Percentiles rank a stretch among this genome's conserved stretches.
phyloP scores from a whole-genome alignment of 2,113 vertebrate genomes.

The Oostethus manadensis region DNA sequence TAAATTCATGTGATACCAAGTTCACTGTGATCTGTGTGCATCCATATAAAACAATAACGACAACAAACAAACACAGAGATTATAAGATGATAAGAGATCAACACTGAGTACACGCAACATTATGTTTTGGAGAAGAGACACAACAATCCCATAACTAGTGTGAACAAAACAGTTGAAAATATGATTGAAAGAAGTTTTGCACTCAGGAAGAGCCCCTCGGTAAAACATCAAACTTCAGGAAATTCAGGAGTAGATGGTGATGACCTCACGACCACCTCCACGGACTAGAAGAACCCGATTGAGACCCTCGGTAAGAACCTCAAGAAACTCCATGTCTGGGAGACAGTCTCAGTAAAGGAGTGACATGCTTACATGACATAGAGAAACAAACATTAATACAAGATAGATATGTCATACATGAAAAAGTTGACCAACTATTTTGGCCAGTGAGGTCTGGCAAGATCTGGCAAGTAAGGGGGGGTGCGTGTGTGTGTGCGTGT shows the following conservation, averaged over 20 bases:
- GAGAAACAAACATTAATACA: background rate
- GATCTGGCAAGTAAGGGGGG: too few species aligned
- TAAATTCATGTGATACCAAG: too few species aligned
- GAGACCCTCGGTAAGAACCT: conserved; percentile 94
- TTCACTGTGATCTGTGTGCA: background rate
- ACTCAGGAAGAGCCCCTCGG: background rate
- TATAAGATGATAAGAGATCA: conserved; percentile 19
- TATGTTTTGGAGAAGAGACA: conserved; percentile 21
- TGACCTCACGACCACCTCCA: conserved; percentile 94
- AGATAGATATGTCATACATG: background rate
- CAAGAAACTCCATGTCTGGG: conserved; percentile 97
- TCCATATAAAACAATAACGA: background rate
- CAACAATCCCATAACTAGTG: conserved; percentile 6
- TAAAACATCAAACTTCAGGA: conserved; percentile 14
- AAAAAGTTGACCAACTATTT: too few species aligned
- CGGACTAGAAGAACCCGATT: conserved; percentile 95
- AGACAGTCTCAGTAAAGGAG: conserved; percentile 63
- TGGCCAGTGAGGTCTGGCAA: too few species aligned
- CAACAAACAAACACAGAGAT: conserved; percentile 40
- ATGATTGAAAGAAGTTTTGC: background rate
- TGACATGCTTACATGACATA: background rate
- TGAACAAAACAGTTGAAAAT: background rate
- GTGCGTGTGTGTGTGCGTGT: too few species aligned
- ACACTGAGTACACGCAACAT: conserved; percentile 28
- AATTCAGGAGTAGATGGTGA: conserved; percentile 98